These are phyloP conservation scores for Lepilemur septentrionalis DNA, from an alignment of 2,797 vertebrate species.

Conservation along the genomic window DNA sequence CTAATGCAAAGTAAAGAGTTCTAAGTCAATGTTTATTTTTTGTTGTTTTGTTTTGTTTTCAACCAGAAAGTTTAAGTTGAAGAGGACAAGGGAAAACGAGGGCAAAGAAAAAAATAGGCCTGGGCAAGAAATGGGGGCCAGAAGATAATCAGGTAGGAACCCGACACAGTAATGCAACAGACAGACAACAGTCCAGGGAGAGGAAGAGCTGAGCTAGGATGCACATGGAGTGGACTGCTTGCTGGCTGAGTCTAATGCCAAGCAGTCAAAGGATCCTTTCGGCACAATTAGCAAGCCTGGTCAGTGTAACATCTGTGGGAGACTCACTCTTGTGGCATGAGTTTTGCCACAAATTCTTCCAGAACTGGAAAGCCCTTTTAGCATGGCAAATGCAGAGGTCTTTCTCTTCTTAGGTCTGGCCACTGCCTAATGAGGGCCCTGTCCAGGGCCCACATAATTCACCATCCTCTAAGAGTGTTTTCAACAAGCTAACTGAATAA, in stretches of 20 bases:
- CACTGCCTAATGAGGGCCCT: background rate
- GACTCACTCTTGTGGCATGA: background rate
- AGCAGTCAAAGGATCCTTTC: background rate
- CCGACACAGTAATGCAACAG: background rate
- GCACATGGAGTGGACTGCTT: background rate
- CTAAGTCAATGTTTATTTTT: background rate
- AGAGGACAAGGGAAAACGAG: background rate
- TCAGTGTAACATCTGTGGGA: background rate
- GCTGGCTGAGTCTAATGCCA: background rate
- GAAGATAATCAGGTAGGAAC: background rate
- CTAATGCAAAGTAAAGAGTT: background rate
- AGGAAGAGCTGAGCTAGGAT: background rate
- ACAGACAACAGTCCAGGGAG: background rate
- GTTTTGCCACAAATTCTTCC: background rate
- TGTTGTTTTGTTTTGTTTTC: background rate
- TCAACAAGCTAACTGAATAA: background rate
- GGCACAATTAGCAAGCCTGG: background rate
- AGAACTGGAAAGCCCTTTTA: background rate
- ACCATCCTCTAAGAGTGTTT: background rate
- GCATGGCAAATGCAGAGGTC: background rate
- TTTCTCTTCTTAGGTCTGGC: background rate
- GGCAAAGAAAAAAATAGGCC: background rate
- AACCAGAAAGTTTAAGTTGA: constrained; percentile 17
- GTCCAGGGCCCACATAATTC: background rate
- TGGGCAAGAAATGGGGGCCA: background rate